phyloP scores from a whole-genome alignment of 1,140 invertebrate genomes.

The Zaprionus ghesquierei region DNA sequence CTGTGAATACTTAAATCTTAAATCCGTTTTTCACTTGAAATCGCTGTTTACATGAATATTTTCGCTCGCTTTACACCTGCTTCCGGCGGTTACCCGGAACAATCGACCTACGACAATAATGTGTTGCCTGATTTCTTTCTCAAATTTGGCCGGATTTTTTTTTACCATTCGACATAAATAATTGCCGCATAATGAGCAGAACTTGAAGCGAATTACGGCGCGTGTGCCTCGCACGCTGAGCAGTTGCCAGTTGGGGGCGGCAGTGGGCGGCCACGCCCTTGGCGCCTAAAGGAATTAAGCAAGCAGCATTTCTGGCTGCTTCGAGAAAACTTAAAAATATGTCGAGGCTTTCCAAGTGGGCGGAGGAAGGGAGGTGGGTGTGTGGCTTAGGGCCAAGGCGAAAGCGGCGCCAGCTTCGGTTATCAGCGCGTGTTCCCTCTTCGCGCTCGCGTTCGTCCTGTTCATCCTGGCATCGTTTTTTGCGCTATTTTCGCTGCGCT shows the following conservation, averaged over 20 bases:
- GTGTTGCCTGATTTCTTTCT: slow-evolving; percentile 27
- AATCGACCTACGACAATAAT: slow-evolving; percentile 5
- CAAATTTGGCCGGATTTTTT: slow-evolving; percentile 53
- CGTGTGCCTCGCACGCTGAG: slow-evolving; percentile 56
- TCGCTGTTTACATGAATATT: too few relatives aligned
- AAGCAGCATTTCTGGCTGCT: not conserved
- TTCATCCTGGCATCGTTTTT: slow-evolving; percentile 34
- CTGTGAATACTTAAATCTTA: too few relatives aligned
- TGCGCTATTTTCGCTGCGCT: slow-evolving; percentile 34
- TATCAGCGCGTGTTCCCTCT: slow-evolving; percentile 14
- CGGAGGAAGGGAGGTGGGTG: not conserved
- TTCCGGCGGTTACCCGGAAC: not conserved
- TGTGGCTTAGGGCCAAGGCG: slow-evolving; percentile 17
- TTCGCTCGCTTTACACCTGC: not conserved
- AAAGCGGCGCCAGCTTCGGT: slow-evolving; percentile 21
- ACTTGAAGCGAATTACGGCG: slow-evolving; percentile 71
- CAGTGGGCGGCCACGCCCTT: slow-evolving; percentile 37
- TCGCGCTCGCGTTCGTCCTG: slow-evolving; percentile 6
- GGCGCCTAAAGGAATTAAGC: slow-evolving; percentile 25
- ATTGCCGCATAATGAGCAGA: slow-evolving; percentile 77
- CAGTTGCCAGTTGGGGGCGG: slow-evolving; percentile 7
- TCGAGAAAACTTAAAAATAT: slow-evolving; percentile 66
- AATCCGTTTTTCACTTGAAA: too few relatives aligned
- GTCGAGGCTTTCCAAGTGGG: slow-evolving; percentile 16
- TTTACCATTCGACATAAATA: slow-evolving; percentile 63